These are phyloP conservation scores for Carassius auratus DNA, from an alignment of 2,113 vertebrate genomes.

Conservation along the genomic window DNA sequence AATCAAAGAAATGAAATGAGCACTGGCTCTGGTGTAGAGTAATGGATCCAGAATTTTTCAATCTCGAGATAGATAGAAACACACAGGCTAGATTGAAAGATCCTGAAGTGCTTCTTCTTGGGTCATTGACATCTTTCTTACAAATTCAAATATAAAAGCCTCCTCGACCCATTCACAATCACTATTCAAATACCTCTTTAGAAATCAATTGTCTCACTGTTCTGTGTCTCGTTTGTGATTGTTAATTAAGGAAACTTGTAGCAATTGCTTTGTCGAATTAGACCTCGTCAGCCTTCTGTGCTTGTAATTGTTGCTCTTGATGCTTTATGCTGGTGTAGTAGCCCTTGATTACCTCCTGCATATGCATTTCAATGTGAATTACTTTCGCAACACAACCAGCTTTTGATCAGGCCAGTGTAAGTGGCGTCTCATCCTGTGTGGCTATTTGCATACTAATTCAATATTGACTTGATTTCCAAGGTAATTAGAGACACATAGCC, in stretches of 20 bases:
- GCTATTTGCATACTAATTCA: conserved; percentile 56
- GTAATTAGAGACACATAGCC: conserved; percentile 47
- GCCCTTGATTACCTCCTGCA: conserved; percentile 47
- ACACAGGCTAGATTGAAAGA: not conserved
- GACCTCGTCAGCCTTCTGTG: conserved; percentile 19
- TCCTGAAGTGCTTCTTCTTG: not conserved
- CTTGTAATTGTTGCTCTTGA: conserved; percentile 43
- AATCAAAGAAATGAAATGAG: conserved; percentile 5
- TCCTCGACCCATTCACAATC: not conserved
- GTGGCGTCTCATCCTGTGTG: conserved; percentile 31
- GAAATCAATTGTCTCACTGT: conserved; percentile 42
- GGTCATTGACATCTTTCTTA: not conserved
- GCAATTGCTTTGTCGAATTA: conserved; percentile 23
- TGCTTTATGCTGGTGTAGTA: conserved; percentile 27
- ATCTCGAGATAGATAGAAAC: not conserved
- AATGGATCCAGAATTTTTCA: conserved; percentile 22
- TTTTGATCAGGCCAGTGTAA: conserved; percentile 49
- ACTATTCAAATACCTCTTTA: conserved; percentile 25
- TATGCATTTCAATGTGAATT: conserved; percentile 46
- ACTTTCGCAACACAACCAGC: conserved; percentile 41
- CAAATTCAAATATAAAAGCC: conserved; percentile 17
- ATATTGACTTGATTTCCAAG: conserved; percentile 52
- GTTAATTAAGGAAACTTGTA: conserved; percentile 44
- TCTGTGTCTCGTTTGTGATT: conserved; percentile 22
- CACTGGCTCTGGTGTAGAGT: not conserved